These are phyloP conservation scores for Eudasyphora cyanicolor DNA, from an alignment of 2,888 invertebrate genomes.

Conservation along the genomic window DNA sequence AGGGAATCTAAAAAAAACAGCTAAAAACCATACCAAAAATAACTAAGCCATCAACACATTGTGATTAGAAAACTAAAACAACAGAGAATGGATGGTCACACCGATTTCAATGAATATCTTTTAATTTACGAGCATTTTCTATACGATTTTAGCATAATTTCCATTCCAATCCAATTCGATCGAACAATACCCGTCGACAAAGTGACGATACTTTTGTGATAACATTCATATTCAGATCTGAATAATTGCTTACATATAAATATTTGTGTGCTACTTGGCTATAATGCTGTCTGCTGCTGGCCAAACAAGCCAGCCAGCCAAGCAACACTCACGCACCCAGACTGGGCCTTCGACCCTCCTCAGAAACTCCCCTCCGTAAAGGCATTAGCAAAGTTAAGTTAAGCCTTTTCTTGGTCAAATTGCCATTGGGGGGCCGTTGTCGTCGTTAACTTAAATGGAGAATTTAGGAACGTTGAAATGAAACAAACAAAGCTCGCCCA, in stretches of 20 bases:
- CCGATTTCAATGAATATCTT: slow-evolving; percentile 39
- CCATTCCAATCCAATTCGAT: slow-evolving; percentile 4
- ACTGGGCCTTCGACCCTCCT: too few species aligned
- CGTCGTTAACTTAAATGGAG: slow-evolving; percentile 7
- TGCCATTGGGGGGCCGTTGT: background rate
- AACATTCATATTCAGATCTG: slow-evolving; percentile 49
- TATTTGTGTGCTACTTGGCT: slow-evolving; percentile 63
- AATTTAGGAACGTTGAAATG: slow-evolving; percentile 13
- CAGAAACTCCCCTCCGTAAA: background rate
- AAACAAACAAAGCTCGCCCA: slow-evolving; percentile 35
- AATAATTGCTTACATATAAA: slow-evolving; percentile 61
- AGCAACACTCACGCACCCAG: slow-evolving; percentile 28
- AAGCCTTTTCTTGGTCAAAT: background rate
- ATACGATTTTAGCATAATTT: slow-evolving; percentile 31
- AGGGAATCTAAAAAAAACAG: background rate
- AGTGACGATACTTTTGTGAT: slow-evolving; percentile 35
- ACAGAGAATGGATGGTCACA: background rate
- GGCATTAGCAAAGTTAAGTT: background rate
- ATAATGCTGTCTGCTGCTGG: background rate
- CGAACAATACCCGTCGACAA: slow-evolving; percentile 11
- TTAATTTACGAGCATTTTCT: slow-evolving; percentile 46
- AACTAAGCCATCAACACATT: slow-evolving; percentile 53
- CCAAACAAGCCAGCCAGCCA: slow-evolving; percentile 24
- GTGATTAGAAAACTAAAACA: slow-evolving; percentile 37
- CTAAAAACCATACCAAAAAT: too few species aligned